Base-by-base conservation (phyloP, 2,113 vertebrate species). In the Cyanoramphus novaezelandiae region DNA sequence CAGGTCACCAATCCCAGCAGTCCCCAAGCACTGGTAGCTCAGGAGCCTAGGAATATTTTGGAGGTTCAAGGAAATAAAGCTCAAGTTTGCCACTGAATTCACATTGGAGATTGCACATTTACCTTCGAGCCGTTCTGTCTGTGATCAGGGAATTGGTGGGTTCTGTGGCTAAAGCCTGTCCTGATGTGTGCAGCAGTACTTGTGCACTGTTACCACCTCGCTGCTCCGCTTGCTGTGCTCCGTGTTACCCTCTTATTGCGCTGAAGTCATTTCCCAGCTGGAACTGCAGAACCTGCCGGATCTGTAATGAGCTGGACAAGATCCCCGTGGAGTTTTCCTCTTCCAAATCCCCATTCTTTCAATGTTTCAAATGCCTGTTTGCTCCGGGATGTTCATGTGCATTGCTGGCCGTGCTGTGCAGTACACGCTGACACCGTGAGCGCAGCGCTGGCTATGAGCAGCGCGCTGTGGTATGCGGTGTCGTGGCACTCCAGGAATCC, bases 401-500 rank as follows among this genome's bases (percentile, higher is more conserved):
- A 24, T 81, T 82, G 59, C 57, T 92, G 93, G 91, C 33, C 50
- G 7, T 4, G 2, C 20, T 16, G 68, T 79, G 14, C 63, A 7
- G 92, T 18, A 50, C 88, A 74, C 33, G 92, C 82, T 86, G 97
- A 95, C 74, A 88, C 78, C 6, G 6, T 43, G 90, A 43, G 85
- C 91, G 94, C 96, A 78, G 11, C 74, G 21, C 81, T 41, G 75
- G 8, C 27, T 55, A 75, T 93, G 94, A 97, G 6, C 97, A 91
- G 67, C 0, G 6, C 21, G 84, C 95, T 96, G 75, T 90, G 95
- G 97, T 95, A 95, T 96, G 97, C 75, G 20, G 23, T 97, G 97
- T 92, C 96, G 93, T 96, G 96, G 93, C 95, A 90, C 94, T 95
- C 94, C 18, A 95, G 93, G 97, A 97, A 97, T 96, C 62, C 57